Conservation (phyloP, 1,140 invertebrate species). For the Aphaenogaster ashmeadi region DNA sequence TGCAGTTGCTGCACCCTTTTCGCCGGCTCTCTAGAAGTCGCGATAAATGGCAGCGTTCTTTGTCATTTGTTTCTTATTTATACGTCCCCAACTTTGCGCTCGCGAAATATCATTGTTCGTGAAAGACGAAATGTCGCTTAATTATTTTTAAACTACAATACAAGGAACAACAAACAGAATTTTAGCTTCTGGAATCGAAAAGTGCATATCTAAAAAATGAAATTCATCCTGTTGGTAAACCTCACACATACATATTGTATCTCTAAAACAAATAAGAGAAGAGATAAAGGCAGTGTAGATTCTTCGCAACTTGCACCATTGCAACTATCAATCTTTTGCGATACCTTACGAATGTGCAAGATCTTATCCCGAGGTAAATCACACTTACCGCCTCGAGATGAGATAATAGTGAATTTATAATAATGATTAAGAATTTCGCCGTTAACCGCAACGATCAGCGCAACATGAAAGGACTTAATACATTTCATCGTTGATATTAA, state of each 20-base stretch:
- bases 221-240: neutral
- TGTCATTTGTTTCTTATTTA: constrained; percentile 17
- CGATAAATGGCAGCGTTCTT: constrained; percentile 18
- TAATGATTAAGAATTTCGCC: constrained; percentile 1
- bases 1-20: neutral
- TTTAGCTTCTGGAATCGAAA: neutral
- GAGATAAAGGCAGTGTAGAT: neutral
- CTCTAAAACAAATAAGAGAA: neutral
- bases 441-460: neutral
- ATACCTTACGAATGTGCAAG: constrained; percentile 4
- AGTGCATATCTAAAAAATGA: neutral
- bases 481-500: neutral
- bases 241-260: constrained; percentile 13
- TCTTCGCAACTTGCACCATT: constrained; percentile 28
- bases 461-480: neutral
- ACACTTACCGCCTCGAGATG: neutral
- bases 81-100: neutral
- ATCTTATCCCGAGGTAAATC: constrained; percentile 9
- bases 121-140: neutral
- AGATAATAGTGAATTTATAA: neutral
- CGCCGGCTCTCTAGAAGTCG: neutral
- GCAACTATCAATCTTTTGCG: neutral
- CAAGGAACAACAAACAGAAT: neutral
- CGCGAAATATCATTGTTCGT: constrained; percentile 5
- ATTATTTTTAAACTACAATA: constrained; percentile 2